Evolutionary conservation across 2,797 vertebrate species (phyloP), one percentile per base, ranked within the genome.

Genomic region (Molossus molossus): DNA sequence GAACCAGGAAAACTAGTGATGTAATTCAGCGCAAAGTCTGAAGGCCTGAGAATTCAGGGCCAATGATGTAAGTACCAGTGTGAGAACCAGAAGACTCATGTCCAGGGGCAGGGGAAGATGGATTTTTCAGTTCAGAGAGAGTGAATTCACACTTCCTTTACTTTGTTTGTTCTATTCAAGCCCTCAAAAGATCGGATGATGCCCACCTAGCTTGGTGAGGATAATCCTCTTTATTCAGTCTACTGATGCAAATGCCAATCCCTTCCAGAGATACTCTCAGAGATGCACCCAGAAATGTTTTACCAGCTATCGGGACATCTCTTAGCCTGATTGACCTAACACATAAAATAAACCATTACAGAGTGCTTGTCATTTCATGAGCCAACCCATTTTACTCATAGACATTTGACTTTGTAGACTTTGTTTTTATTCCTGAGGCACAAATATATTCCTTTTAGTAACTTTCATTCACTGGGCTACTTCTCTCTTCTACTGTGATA

Each of bases 391-490:
- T 72, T 86, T 18, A 77, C 23, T 73, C 73, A 73, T 11, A 48
- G 14, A 94, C 50, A 48, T 72, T 90, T 90, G 27, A 77, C 33
- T 90, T 67, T 62, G n/a, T 65, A 90, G 33, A 64, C 50, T 75
- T 17, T 9, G 0, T 33, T 79, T 60, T 86, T 65, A 40, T 62
- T 90, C 29, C 15, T 20, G n/a, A 70, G 45, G 29, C 27, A 60
- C 37, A 88, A 33, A 90, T 81, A 82, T 67, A 79, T 45, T 33
- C 3, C 20, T 92, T 60, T 53, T 57, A 25, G 45, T 92, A 88
- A 88, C 17, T 75, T 90, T 70, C 18, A 58, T 29, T 12, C 40
- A 37, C 8, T 58, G 29, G 20, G 12, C n/a, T 75, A 76, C n/a
- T 70, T 76, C 25, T 91, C 1, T 82, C 21, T 79, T 83, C 45